Evolutionary conservation across 53 echinoderm and acorn worm species (phyloP).

Genomic region (Crossaster papposus): DNA sequence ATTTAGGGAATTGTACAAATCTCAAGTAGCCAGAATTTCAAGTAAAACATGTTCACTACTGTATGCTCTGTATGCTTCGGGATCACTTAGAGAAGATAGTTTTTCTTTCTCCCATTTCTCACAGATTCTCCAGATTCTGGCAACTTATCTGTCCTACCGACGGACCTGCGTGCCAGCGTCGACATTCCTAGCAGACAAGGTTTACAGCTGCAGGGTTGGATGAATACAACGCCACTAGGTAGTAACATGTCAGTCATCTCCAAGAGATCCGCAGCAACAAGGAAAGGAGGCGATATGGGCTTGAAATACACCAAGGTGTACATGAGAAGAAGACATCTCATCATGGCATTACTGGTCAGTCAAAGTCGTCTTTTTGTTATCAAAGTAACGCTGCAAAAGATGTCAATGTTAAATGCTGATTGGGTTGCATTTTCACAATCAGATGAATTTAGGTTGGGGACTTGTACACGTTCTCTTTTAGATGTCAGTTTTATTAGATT

Average conservation of each 20-base stretch:
- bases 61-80: too few relatives aligned
- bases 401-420: too few relatives aligned
- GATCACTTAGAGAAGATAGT: too few relatives aligned
- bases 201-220: slow-evolving; percentile 74
- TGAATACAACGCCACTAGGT: slow-evolving; percentile 86
- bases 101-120: slow-evolving; percentile 7
- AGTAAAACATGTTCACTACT: too few relatives aligned
- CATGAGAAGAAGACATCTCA: slow-evolving; percentile 86
- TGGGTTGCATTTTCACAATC: too few relatives aligned
- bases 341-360: slow-evolving; percentile 83
- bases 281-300: slow-evolving; percentile 83
- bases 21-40: too few relatives aligned
- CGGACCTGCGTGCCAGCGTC: slow-evolving; percentile 72
- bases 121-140: slow-evolving; percentile 68
- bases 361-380: background rate
- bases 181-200: slow-evolving; percentile 36
- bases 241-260: slow-evolving; percentile 86
- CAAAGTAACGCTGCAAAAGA: too few relatives aligned
- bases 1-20: too few relatives aligned
- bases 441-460: too few relatives aligned
- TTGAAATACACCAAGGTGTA: slow-evolving; percentile 85
- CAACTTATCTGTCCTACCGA: slow-evolving; percentile 60
- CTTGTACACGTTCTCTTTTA: too few relatives aligned
- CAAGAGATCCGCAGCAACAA: slow-evolving; percentile 85
- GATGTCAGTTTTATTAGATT: too few relatives aligned